phyloP scores from a whole-genome alignment of 2,797 vertebrate genomes.

The Carduelis carduelis region DNA sequence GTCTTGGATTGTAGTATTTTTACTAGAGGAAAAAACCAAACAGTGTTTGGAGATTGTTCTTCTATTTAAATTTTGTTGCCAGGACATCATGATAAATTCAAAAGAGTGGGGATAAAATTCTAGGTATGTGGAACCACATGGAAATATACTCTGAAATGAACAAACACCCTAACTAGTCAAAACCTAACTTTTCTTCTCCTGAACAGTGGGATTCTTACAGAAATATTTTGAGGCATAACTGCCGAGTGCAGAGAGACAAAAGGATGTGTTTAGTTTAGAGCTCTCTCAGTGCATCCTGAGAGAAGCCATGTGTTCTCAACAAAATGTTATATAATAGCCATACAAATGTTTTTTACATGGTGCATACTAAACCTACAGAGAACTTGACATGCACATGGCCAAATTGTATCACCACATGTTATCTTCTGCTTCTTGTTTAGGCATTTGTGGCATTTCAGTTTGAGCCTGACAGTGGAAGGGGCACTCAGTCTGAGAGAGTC shows the following conservation, averaged over 20 bases:
- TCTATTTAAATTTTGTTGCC: no score
- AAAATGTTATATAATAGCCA: background rate
- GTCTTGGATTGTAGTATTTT: background rate
- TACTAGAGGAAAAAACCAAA: background rate
- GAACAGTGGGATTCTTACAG: background rate
- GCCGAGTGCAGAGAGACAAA: background rate
- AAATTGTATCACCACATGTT: background rate
- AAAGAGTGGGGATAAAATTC: no score
- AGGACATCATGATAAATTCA: no score
- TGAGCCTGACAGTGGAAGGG: background rate
- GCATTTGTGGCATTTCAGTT: background rate
- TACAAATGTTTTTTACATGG: background rate
- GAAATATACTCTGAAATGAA: no score
- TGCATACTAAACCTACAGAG: background rate
- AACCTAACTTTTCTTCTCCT: background rate
- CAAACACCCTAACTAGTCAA: background rate
- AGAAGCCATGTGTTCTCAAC: background rate
- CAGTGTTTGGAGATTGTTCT: background rate
- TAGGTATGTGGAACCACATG: no score
- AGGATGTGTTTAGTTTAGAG: background rate
- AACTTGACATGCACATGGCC: background rate
- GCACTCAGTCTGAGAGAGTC: background rate
- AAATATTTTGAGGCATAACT: background rate
- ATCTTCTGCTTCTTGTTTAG: background rate
- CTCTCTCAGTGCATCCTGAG: background rate